phyloP scores from a whole-genome alignment of 2,888 invertebrate genomes.

The Zaprionus lineosus region DNA sequence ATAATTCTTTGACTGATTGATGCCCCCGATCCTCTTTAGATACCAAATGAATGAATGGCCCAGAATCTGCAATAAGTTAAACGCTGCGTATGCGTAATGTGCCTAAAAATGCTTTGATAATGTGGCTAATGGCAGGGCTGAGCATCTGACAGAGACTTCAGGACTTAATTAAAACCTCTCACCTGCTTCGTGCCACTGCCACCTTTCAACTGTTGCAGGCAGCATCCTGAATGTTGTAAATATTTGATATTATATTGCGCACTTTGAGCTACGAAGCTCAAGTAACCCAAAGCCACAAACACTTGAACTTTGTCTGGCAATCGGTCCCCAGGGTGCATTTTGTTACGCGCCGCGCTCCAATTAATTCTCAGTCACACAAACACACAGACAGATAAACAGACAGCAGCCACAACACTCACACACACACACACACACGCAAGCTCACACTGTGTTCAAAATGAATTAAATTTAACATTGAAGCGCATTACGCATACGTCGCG shows the following conservation, averaged over 20 bases:
- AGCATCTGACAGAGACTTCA: conserved; percentile 27
- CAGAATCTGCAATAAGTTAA: conserved; percentile 1
- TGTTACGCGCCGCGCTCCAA: conserved; percentile 53
- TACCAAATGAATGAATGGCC: too few species aligned
- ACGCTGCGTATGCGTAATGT: conserved; percentile 26
- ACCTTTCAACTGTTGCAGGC: conserved; percentile 3
- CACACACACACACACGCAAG: not conserved
- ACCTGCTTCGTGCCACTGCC: conserved; percentile 25
- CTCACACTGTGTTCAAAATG: too few species aligned
- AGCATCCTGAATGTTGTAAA: conserved; percentile 4
- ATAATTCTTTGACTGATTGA: conserved; percentile 43
- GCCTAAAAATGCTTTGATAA: too few species aligned
- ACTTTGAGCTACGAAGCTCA: not conserved
- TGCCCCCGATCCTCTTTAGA: conserved; percentile 16
- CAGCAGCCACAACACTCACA: too few species aligned
- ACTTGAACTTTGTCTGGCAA: conserved; percentile 56
- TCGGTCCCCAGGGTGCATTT: conserved; percentile 68
- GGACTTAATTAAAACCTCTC: conserved; percentile 52
- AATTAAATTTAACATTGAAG: conserved; percentile 43
- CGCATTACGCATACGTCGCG: conserved; percentile 56
- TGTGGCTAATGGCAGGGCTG: too few species aligned
- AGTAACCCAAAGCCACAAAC: conserved; percentile 21
- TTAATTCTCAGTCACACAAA: conserved; percentile 36
- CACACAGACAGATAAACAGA: not conserved
- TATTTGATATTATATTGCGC: conserved; percentile 25